Evolutionary conservation across 2,888 invertebrate genomes (phyloP), one percentile per base, ranked within the genome.

Genomic region (Eristalis pertinax): DNA sequence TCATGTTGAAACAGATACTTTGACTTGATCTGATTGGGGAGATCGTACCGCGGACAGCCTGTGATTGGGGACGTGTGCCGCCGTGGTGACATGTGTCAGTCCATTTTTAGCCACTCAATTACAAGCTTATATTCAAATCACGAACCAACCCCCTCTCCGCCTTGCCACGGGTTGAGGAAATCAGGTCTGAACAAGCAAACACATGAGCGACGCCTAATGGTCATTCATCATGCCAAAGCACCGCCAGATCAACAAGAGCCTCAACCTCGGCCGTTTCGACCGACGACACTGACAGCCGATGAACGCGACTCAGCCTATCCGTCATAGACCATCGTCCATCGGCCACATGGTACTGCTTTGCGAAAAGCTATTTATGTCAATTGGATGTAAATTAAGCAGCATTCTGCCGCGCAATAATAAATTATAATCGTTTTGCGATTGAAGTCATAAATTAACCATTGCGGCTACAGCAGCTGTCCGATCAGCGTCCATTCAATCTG

Each of bases 71-170:
- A 72, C 75, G 67, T 76, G 81, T 76, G 80, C 62, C 78, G n/a
- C n/a, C n/a, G n/a, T 11, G 11, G n/a, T 84, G 80, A 80, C 65
- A 65, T 84, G 58, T 75, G 69, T 69, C 74, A 76, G 38, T 29
- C 26, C 75, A 58, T 67, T 58, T 56, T 56, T 72, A 67, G 70
- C 32, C 24, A 75, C 50, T 80, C 80, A 84, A 84, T 84, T 84
- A 84, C 62, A 75, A 75, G 80, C 84, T 80, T 84, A 72, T 80
- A 79, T 84, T 84, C 70, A 80, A 64, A 84, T 78, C 1, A 2
- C 32, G 11, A 8, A 8, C 10, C 35, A 4, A 35, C 1, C 32
- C 32, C 32, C 32, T 7, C 7, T 8, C 32, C 32, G 1, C 7
- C 4, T 32, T 4, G 32, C 32, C 32, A 50, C 19, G 10, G 1